Evolutionary conservation across 2,113 vertebrate species (phyloP).

Genomic region (Pseudonaja textilis): DNA sequence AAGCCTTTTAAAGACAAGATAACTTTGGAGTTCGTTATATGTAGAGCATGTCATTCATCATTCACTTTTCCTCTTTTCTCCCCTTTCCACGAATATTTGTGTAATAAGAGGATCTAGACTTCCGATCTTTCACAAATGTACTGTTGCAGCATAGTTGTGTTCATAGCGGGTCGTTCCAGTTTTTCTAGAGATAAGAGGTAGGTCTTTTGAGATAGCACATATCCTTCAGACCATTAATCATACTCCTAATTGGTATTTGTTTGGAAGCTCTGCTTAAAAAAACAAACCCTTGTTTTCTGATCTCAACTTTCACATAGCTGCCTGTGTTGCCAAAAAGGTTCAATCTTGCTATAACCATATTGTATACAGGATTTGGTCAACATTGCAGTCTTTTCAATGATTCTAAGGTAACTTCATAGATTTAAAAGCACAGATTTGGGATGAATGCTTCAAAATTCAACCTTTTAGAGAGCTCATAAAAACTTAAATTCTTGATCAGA

Average conservation of each 20-base stretch:
- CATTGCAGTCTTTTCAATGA: background rate
- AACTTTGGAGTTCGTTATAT: slow-evolving; percentile 19
- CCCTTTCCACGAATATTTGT: background rate
- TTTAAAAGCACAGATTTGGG: background rate
- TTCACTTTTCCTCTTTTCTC: background rate
- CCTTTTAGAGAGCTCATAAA: slow-evolving; percentile 25
- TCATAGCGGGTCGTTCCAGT: slow-evolving; percentile 66
- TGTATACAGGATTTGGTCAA: background rate
- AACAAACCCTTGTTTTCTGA: slow-evolving; percentile 7
- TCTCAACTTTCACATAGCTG: background rate
- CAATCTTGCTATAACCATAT: background rate
- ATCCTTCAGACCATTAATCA: slow-evolving; percentile 67
- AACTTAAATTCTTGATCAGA: slow-evolving; percentile 35
- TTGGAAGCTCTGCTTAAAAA: slow-evolving; percentile 56
- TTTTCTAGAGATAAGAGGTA: slow-evolving; percentile 62
- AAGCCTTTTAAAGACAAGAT: slow-evolving; percentile 9
- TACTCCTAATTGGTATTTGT: slow-evolving; percentile 66
- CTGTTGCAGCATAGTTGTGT: slow-evolving; percentile 46
- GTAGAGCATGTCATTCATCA: background rate
- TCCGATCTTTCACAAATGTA: slow-evolving; percentile 50
- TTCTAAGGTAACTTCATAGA: background rate
- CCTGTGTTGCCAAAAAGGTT: background rate
- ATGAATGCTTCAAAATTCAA: slow-evolving; percentile 31
- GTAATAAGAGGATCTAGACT: slow-evolving; percentile 32
- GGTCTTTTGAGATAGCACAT: slow-evolving; percentile 45